These are phyloP conservation scores for Sinonovacula constricta DNA, from an alignment of 1,140 invertebrate species.

Conservation along the genomic window DNA sequence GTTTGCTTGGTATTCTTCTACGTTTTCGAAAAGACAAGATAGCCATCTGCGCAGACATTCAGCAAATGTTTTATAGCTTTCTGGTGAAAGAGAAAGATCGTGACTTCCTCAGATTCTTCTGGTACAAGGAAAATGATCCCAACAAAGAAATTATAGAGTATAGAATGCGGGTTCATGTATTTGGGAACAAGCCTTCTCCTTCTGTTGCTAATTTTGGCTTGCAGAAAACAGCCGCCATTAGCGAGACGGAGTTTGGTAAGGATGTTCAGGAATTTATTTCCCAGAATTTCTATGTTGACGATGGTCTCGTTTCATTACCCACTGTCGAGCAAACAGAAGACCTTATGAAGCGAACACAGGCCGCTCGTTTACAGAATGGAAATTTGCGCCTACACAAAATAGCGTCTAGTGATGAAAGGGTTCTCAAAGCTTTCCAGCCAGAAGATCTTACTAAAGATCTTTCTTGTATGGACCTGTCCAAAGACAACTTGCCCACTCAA, in stretches of 20 bases:
- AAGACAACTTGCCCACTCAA: not conserved
- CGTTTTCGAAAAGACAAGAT: slow-evolving; percentile 10
- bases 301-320: not conserved
- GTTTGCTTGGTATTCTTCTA: slow-evolving; percentile 17
- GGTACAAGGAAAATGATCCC: slow-evolving; percentile 45
- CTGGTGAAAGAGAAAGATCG: slow-evolving; percentile 33
- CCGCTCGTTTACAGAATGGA: not conserved
- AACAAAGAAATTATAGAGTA: slow-evolving; percentile 43
- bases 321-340: not conserved
- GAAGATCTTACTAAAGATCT: slow-evolving; percentile 28
- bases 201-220: slow-evolving; percentile 46
- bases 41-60: slow-evolving; percentile 18
- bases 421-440: slow-evolving; percentile 25
- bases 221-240: slow-evolving; percentile 22
- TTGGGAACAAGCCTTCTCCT: slow-evolving; percentile 54
- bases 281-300: slow-evolving; percentile 46
- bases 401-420: not conserved
- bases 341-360: slow-evolving; percentile 33
- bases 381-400: slow-evolving; percentile 49
- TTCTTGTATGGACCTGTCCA: not conserved
- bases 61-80: slow-evolving; percentile 56
- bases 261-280: slow-evolving; percentile 31
- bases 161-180: slow-evolving; percentile 58
- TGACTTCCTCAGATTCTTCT: slow-evolving; percentile 51
- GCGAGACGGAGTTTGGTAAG: no score